Base-by-base conservation (phyloP, 2,888 invertebrate genomes). In the Lasius platythorax region DNA sequence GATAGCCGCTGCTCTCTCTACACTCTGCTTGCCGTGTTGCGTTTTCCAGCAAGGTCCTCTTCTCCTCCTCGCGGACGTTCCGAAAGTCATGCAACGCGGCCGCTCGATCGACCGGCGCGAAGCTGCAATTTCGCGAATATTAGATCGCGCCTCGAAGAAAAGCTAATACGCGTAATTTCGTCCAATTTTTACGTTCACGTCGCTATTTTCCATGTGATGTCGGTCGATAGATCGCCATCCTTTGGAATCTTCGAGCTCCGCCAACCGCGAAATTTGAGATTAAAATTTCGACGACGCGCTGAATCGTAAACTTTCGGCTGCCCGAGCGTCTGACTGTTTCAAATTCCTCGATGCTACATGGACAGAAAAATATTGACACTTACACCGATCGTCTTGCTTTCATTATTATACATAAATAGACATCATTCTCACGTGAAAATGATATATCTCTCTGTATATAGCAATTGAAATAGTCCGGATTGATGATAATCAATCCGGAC, bases 31-130 rank as follows among this genome's bases (percentile, higher is more conserved):
- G 67, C 28, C 23, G 61, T 43, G 30, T 28, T 50, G 67, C 18
- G 28, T 15, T 40, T 61, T 28, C 33, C n/a, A n/a, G 91, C 85
- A 90, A 89, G 85, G 91, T 92, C 92, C 84, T 70, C 74, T 85
- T 63, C 67, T 37, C 70, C 56, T 28, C 73, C 33, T 46, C 79
- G 74, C 74, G 61, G 74, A 90, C 90, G 92, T 92, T 91, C 90
- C 85, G 81, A 91, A 91, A 91, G 73, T 58, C 87, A 91, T 70
- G 61, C 79, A 46, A 23, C 37, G 61, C 79, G 61, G 46, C 58
- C 40, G 79, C 79, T 81, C 73, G 73, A 81, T 81, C 73, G 79
- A 81, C 61, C 79, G 79, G 61, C 46, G 73, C 79, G 43, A 61
- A 46, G 72, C 23, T 43, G 12, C 46, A 43, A 72, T 61, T 61